Base-by-base conservation (phyloP, 2,797 vertebrate species). In the Gymnocypris eckloni region DNA sequence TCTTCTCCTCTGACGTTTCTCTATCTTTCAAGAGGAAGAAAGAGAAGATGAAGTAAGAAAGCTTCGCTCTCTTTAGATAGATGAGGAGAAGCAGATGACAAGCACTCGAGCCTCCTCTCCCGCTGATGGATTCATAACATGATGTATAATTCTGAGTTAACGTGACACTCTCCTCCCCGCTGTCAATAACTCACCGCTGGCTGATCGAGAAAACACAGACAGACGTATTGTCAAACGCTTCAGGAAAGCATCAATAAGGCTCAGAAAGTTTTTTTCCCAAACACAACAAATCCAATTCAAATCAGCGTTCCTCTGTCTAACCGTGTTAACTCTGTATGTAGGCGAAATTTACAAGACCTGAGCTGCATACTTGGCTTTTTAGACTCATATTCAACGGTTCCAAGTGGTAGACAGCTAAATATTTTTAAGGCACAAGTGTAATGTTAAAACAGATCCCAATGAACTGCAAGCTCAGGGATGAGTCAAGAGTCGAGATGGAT, bases 61-160 rank as follows among this genome's bases (percentile, higher is more conserved):
- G 39, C 28, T 41, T 39, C 0, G 28, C 18, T 67, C 61, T 80
- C 61, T 80, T 64, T 48, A 7, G 45, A 56, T 54, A 37, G 43
- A 83, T 75, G 45, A 75, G 70, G 54, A 82, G 81, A 48, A 70
- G 43, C 89, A 89, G 87, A 85, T 71, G 85, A 86, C 86, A 84
- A 90, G 88, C 91, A 89, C 85, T 85, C 64, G 67, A 85, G 70
- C 79, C 75, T 86, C 18, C 82, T 86, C 75, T 86, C 18, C 82
- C 86, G 86, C 91, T 92, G 89, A 90, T 79, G 90, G 84, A 93
- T 91, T 90, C 85, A 92, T 90, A 87, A 92, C 78, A 82, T 71
- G 81, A 83, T 69, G 70, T 83, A 85, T 82, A 79, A 82, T 84
- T 91, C 90, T 87, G 56, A 84, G 48, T 87, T 89, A 89, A 90